Base-by-base conservation (phyloP, 2,113 vertebrate species). In the Trogon melanurus region DNA sequence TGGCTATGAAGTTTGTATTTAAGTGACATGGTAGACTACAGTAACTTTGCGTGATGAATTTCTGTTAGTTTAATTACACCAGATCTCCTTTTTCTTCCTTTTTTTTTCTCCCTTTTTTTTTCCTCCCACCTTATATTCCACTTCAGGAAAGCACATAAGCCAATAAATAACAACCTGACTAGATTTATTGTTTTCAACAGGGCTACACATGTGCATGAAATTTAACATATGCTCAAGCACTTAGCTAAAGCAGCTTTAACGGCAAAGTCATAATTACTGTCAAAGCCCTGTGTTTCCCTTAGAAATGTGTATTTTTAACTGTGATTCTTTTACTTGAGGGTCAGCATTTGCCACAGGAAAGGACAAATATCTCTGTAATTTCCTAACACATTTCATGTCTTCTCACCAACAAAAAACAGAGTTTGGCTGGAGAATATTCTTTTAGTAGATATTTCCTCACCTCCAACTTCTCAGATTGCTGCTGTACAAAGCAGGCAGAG, bases 111-210 rank as follows among this genome's bases (percentile, higher is more conserved):
- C 23, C 3, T 3, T 5, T 5, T 51, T 67, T 74, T 60, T 47
- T 21, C 0, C 20, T 60, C 29, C 6, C 29, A 64, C 6, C 11
- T 86, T 70, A 20, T 72, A 60, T 57, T 83, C 54, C 21, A 47
- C 58, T 88, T 83, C 27, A 91, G 61, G 30, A 89, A 87, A 91
- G 26, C n/a, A 64, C 20, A 48, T 16, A 87, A 85, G 11, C 36
- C n/a, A 84, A 89, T 87, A 92, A 87, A 61, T 69, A 75, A 76
- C 34, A 83, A 81, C 9, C 26, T 53, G 48, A 54, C 44, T 75
- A 50, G 32, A 48, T 89, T 79, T 64, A 50, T 82, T 75, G 10
- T 89, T 96, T 89, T 79, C 48, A 79, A 26, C 13, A 74, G 17
- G 13, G n/a, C 16, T 89, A 69, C 57, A n/a, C 15, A 13, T 54